phyloP scores from a whole-genome alignment of 2,113 vertebrate species.

The Symphodus melops region DNA sequence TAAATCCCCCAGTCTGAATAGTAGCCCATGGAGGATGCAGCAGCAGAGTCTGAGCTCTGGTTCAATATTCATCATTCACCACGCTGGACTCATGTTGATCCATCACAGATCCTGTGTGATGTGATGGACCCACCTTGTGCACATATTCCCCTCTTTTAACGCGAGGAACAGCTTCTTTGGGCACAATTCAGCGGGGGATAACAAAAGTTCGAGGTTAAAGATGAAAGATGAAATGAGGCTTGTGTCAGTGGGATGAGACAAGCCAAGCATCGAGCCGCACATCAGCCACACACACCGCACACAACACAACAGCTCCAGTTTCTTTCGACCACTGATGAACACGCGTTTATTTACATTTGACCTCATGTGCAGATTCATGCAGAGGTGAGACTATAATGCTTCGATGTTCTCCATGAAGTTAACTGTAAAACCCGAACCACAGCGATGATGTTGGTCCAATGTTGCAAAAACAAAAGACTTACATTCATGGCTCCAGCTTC shows the following conservation, averaged over 20 bases:
- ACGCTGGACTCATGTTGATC: slow-evolving; percentile 43
- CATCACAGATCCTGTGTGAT: slow-evolving; percentile 19
- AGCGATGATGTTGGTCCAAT: slow-evolving; percentile 59
- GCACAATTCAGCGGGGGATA: neutral
- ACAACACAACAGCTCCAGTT: slow-evolving; percentile 68
- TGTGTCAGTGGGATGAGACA: slow-evolving; percentile 55
- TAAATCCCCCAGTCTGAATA: slow-evolving; percentile 25
- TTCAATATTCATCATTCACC: slow-evolving; percentile 60
- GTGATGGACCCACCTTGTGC: slow-evolving; percentile 26
- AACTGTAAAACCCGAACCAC: slow-evolving; percentile 55
- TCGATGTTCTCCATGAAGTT: slow-evolving; percentile 45
- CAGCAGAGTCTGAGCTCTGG: slow-evolving; percentile 48
- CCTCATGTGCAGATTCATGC: neutral
- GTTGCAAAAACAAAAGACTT: slow-evolving; percentile 85
- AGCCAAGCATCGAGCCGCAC: slow-evolving; percentile 50
- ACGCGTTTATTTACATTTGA: slow-evolving; percentile 8
- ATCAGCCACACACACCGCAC: slow-evolving; percentile 62
- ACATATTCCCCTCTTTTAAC: slow-evolving; percentile 11
- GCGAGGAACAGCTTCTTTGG: neutral
- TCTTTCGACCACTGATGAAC: slow-evolving; percentile 22
- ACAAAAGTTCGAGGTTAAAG: slow-evolving; percentile 25
- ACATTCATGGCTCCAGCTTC: slow-evolving; percentile 75
- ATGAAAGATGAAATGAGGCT: slow-evolving; percentile 27
- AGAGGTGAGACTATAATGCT: fast-evolving
- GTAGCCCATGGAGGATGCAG: neutral